phyloP scores from a whole-genome alignment of 2,113 vertebrate species.

The Tenrec ecaudatus region DNA sequence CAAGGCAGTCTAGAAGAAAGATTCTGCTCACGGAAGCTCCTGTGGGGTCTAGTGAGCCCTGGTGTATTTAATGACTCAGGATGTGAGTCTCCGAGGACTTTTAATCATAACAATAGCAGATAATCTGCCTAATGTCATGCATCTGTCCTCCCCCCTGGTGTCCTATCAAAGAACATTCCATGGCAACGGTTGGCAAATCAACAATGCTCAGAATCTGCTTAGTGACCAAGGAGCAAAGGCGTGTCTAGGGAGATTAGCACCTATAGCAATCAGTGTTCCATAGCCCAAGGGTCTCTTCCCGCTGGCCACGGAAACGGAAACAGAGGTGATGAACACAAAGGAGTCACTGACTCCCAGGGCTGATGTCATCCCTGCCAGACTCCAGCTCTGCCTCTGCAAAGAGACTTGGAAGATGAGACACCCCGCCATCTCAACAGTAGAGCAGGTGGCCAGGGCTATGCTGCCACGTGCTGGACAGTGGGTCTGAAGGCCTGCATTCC shows the following conservation, averaged over 20 bases:
- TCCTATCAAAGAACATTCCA: conserved; percentile 11
- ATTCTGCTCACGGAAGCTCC: not conserved
- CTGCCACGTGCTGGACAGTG: not conserved
- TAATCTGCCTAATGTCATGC: not conserved
- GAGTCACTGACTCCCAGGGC: too few relatives aligned
- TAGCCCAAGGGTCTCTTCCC: too few relatives aligned
- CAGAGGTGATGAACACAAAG: too few relatives aligned
- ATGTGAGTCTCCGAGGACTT: not conserved
- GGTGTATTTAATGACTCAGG: not conserved
- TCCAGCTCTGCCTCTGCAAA: not conserved
- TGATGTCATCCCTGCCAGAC: not conserved
- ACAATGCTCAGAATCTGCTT: not conserved
- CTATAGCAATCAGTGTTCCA: too few relatives aligned
- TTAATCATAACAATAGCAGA: not conserved
- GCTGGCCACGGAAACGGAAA: too few relatives aligned
- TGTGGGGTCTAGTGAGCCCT: not conserved
- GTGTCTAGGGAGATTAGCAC: too few relatives aligned
- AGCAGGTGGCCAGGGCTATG: not conserved
- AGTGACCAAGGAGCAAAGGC: not conserved
- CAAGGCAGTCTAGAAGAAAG: not conserved
- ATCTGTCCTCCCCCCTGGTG: not conserved
- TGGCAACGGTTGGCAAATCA: not conserved
- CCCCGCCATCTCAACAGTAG: not conserved
- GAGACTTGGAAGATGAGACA: not conserved
- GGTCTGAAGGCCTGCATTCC: conserved; percentile 2